Conservation (phyloP, 2,888 invertebrate genomes). For the Tachina grossa region DNA sequence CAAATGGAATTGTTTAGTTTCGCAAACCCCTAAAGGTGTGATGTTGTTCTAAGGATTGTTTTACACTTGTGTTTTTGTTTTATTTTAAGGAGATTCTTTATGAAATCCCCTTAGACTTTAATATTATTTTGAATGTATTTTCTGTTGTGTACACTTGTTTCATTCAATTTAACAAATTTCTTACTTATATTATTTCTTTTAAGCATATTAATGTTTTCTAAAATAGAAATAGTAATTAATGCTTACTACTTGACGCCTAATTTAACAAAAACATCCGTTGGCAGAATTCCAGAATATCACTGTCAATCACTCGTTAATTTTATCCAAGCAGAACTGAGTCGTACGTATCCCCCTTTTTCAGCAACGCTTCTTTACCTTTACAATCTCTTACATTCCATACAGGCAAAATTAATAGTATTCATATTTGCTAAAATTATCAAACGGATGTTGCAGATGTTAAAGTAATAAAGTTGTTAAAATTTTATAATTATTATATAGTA, state of each 20-base stretch:
- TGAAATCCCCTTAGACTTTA: conserved; percentile 39
- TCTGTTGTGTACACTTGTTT: conserved; percentile 50
- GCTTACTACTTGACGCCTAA: conserved; percentile 55
- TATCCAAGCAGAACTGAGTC: conserved; percentile 38
- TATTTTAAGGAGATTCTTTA: conserved; percentile 33
- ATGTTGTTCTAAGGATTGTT: conserved; percentile 43
- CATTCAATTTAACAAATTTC: conserved; percentile 52
- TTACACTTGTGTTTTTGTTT: conserved; percentile 53
- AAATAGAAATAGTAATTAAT: conserved; percentile 51
- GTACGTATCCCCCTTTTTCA: conserved; percentile 39
- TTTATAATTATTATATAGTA: conserved; percentile 66
- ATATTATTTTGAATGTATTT: conserved; percentile 52
- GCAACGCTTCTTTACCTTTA: conserved; percentile 45
- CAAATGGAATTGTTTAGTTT: conserved; percentile 59
- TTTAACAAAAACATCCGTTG: conserved; percentile 40
- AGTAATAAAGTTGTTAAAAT: conserved; percentile 66
- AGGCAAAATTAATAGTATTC: conserved; percentile 21
- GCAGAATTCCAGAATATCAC: conserved; percentile 41
- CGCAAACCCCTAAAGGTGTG: conserved; percentile 6
- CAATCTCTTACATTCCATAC: conserved; percentile 47
- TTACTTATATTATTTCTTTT: conserved; percentile 55
- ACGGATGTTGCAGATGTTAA: conserved; percentile 50
- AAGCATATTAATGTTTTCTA: conserved; percentile 51
- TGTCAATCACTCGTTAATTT: conserved; percentile 21
- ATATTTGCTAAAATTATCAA: conserved; percentile 28